These are phyloP conservation scores for Embiotoca jacksoni DNA, from an alignment of 2,113 vertebrate species.

Conservation along the genomic window DNA sequence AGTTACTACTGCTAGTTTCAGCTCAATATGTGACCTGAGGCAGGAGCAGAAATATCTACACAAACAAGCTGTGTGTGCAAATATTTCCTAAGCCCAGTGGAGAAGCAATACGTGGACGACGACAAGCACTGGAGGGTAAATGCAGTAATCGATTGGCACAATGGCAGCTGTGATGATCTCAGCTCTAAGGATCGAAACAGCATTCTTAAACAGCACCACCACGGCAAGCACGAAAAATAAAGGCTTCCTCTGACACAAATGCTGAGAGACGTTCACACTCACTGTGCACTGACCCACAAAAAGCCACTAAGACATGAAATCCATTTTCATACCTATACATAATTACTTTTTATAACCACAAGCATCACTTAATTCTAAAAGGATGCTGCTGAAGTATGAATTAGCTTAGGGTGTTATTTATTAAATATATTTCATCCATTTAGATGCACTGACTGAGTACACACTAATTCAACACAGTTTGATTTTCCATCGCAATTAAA, in stretches of 20 bases:
- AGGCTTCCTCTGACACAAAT: slow-evolving; percentile 2
- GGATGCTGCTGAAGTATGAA: not conserved
- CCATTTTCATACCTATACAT: slow-evolving; percentile 10
- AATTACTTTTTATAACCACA: not conserved
- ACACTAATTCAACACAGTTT: not conserved
- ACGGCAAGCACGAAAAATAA: not conserved
- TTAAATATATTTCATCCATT: slow-evolving; percentile 10
- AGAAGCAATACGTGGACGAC: slow-evolving; percentile 20
- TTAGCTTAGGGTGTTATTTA: slow-evolving; percentile 1
- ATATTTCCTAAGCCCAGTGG: slow-evolving; percentile 38
- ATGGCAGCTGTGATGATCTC: slow-evolving; percentile 41
- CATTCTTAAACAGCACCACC: slow-evolving; percentile 15
- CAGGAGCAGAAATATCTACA: slow-evolving; percentile 61
- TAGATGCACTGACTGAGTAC: not conserved
- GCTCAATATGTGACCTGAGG: slow-evolving; percentile 67
- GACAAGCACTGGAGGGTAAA: slow-evolving; percentile 41
- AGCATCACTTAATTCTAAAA: slow-evolving; percentile 12
- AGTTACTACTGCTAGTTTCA: slow-evolving; percentile 62
- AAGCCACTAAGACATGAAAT: slow-evolving; percentile 3
- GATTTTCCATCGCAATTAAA: not conserved
- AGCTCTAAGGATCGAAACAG: slow-evolving; percentile 39
- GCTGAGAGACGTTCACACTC: slow-evolving; percentile 2
- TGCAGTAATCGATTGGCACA: slow-evolving; percentile 37
- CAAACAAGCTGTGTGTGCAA: slow-evolving; percentile 53
- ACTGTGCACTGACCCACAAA: not conserved